phyloP scores from a whole-genome alignment of 2,113 vertebrate species.

The Nanger granti region DNA sequence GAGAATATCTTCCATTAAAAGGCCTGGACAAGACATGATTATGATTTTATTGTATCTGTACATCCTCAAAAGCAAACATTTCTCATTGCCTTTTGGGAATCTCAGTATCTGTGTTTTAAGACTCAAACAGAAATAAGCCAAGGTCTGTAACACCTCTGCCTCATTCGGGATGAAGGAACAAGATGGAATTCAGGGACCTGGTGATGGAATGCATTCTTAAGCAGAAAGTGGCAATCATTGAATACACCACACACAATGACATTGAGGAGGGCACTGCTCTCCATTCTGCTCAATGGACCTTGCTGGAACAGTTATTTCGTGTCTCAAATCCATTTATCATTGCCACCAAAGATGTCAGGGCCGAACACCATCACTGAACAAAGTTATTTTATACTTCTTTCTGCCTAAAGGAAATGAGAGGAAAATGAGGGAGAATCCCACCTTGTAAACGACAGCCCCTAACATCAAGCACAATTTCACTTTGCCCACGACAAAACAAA shows the following conservation, averaged over 20 bases:
- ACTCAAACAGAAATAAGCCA: slow-evolving; percentile 27
- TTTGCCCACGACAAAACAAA: slow-evolving; percentile 48
- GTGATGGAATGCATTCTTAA: slow-evolving; percentile 78
- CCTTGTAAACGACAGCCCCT: slow-evolving; percentile 60
- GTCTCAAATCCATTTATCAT: slow-evolving; percentile 81
- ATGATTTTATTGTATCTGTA: background rate
- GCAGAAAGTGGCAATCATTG: slow-evolving; percentile 77
- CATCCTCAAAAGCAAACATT: background rate
- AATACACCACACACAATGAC: slow-evolving; percentile 77
- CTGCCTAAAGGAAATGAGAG: slow-evolving; percentile 78
- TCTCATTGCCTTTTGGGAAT: background rate
- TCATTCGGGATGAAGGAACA: slow-evolving; percentile 67
- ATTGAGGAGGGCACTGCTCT: slow-evolving; percentile 80
- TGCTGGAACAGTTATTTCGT: slow-evolving; percentile 79
- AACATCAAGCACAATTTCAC: slow-evolving; percentile 52
- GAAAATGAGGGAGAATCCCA: slow-evolving; percentile 78
- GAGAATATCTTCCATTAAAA: slow-evolving; percentile 5
- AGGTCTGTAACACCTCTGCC: slow-evolving; percentile 64
- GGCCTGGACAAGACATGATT: background rate
- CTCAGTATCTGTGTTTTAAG: slow-evolving; percentile 10
- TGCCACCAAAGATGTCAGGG: slow-evolving; percentile 77
- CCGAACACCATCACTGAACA: slow-evolving; percentile 69
- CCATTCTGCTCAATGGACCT: slow-evolving; percentile 82
- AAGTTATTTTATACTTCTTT: slow-evolving; percentile 75
- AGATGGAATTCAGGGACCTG: slow-evolving; percentile 64